Evolutionary conservation across 53 echinoderm and acorn worm species (phyloP).

Genomic region (Apostichopus leukothele): DNA sequence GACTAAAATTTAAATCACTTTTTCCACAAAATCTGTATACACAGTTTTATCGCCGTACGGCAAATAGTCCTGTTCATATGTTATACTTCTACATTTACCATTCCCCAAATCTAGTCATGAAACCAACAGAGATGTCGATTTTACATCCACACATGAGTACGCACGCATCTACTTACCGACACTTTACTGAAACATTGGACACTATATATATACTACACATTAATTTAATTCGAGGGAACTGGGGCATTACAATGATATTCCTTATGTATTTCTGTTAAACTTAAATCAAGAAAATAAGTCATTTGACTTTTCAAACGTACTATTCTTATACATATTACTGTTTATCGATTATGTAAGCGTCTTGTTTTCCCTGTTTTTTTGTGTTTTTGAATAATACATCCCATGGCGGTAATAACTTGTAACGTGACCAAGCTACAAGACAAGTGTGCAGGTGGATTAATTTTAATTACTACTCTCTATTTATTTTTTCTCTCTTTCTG

Average conservation of each 20-base stretch:
- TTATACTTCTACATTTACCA: no score
- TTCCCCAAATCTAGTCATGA: no score
- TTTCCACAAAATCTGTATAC: no score
- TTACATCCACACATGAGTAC: no score
- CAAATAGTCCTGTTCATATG: no score
- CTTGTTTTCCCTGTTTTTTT: not conserved
- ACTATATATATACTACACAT: not conserved
- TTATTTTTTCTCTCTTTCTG: not conserved
- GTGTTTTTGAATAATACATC: not conserved
- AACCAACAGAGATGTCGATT: no score
- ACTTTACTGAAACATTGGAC: not conserved
- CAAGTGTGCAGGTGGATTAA: constrained; percentile 18
- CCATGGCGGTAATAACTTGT: constrained; percentile 9
- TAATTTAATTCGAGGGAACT: constrained; percentile 30
- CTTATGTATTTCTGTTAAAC: no score
- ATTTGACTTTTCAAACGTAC: no score
- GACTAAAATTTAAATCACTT: no score
- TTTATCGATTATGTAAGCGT: not conserved
- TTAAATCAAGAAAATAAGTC: no score
- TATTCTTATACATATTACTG: no score
- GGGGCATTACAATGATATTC: constrained; percentile 18
- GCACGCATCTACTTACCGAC: not conserved
- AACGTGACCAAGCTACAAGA: constrained; percentile 24
- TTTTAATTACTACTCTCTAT: not conserved
- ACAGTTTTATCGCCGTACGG: no score